These are phyloP conservation scores for Ranitomeya imitator DNA, from an alignment of 2,113 vertebrate species.

Conservation along the genomic window DNA sequence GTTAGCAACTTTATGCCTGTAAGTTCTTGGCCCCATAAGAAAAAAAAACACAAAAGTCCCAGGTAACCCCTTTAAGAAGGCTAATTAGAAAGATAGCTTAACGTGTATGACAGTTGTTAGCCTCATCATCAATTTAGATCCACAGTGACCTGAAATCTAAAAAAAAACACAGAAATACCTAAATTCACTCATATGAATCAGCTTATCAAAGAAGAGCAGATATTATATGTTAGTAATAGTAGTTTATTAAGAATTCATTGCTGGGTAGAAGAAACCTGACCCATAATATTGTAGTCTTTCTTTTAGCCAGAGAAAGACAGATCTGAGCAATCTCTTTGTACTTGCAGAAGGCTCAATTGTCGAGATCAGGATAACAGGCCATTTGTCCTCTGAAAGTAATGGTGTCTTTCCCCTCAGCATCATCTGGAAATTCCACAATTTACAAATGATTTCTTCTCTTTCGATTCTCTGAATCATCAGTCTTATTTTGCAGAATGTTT, in stretches of 20 bases:
- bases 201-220: background rate
- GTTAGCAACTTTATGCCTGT: too few relatives aligned
- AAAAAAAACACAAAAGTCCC: too few relatives aligned
- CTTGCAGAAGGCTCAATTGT: conserved; percentile 37
- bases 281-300: conserved; percentile 4
- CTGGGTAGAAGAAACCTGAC: background rate
- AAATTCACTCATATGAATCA: background rate
- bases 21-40: too few relatives aligned
- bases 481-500: conserved; percentile 51
- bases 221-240: conserved; percentile 13
- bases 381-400: conserved; percentile 42
- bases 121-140: background rate
- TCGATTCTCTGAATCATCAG: conserved; percentile 36
- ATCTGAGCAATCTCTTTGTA: conserved; percentile 45
- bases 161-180: background rate
- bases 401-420: conserved; percentile 32
- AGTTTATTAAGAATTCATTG: conserved; percentile 3
- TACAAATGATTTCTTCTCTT: conserved; percentile 48
- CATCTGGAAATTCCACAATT: conserved; percentile 35
- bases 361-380: conserved; percentile 37
- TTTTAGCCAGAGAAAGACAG: conserved; percentile 13
- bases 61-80: background rate
- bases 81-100: background rate
- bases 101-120: background rate
- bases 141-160: background rate